Evolutionary conservation across 2,888 invertebrate genomes (phyloP).

Genomic region (Asteroscopus sphinx): DNA sequence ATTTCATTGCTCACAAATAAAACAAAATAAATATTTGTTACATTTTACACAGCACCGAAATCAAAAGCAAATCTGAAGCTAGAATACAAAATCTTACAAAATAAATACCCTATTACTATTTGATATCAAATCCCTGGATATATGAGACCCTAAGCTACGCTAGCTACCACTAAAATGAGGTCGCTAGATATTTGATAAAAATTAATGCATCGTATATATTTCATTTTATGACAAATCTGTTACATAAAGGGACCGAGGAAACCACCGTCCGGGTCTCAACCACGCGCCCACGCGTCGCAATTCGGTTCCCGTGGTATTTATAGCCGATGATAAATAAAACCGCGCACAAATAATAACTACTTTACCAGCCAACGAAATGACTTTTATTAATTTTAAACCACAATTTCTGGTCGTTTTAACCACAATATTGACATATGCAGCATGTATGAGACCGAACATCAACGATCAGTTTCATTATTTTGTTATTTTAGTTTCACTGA

Average conservation of each 20-base stretch:
- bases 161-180: conserved; percentile 22
- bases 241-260: conserved; percentile 54
- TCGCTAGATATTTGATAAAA: conserved; percentile 44
- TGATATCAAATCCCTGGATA: not conserved
- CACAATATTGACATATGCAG: conserved; percentile 1
- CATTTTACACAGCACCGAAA: too few species aligned
- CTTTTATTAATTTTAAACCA: conserved; percentile 43
- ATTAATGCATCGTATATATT: conserved; percentile 52
- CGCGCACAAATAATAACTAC: conserved; percentile 50
- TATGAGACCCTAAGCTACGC: not conserved
- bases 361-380: conserved; percentile 24
- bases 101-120: too few species aligned
- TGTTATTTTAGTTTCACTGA: not conserved
- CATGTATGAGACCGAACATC: too few species aligned
- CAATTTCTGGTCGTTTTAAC: conserved; percentile 27
- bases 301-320: conserved; percentile 50
- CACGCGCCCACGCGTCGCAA: conserved; percentile 50
- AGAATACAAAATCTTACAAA: too few species aligned
- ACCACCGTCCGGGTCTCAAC: conserved; percentile 45
- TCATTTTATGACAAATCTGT: conserved; percentile 54
- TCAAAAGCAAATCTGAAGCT: too few species aligned
- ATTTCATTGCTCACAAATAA: too few species aligned
- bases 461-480: not conserved
- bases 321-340: conserved; percentile 55
- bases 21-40: too few species aligned